These are phyloP conservation scores for Hedychridium roseum DNA, from an alignment of 2,888 invertebrate genomes.

Conservation along the genomic window DNA sequence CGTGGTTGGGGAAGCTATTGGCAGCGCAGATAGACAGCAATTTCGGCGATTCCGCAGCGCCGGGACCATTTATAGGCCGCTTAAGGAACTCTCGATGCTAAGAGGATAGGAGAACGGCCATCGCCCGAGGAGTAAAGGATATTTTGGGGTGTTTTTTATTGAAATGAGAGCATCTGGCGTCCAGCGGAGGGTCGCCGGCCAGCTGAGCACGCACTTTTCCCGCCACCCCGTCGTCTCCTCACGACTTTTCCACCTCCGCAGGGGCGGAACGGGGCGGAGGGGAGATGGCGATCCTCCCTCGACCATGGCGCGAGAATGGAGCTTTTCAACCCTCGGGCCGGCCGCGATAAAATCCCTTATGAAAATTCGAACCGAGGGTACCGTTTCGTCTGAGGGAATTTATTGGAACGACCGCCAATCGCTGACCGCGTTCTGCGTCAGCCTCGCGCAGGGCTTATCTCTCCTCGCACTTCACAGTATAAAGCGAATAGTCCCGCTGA, in stretches of 20 bases:
- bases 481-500: constrained; percentile 13
- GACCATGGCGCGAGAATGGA: constrained; percentile 39
- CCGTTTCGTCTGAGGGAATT: constrained; percentile 34
- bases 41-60: constrained; percentile 32
- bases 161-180: constrained; percentile 51
- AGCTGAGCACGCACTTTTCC: constrained; percentile 47
- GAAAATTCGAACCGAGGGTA: constrained; percentile 46
- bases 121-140: constrained; percentile 23
- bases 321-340: constrained; percentile 17
- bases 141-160: constrained; percentile 43
- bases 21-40: too few species aligned
- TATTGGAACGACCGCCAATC: constrained; percentile 35
- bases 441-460: constrained; percentile 5
- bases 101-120: constrained; percentile 25
- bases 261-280: too few species aligned
- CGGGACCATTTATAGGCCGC: constrained; percentile 38
- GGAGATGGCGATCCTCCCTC: constrained; percentile 21
- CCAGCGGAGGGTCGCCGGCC: constrained; percentile 27
- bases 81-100: constrained; percentile 29
- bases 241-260: neutral
- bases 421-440: constrained; percentile 36
- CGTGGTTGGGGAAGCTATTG: too few species aligned
- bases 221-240: constrained; percentile 4
- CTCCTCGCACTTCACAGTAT: constrained; percentile 11
- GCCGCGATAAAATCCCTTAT: constrained; percentile 50